Base-by-base conservation (phyloP, 2,888 invertebrate genomes). In the Drosophila testacea region DNA sequence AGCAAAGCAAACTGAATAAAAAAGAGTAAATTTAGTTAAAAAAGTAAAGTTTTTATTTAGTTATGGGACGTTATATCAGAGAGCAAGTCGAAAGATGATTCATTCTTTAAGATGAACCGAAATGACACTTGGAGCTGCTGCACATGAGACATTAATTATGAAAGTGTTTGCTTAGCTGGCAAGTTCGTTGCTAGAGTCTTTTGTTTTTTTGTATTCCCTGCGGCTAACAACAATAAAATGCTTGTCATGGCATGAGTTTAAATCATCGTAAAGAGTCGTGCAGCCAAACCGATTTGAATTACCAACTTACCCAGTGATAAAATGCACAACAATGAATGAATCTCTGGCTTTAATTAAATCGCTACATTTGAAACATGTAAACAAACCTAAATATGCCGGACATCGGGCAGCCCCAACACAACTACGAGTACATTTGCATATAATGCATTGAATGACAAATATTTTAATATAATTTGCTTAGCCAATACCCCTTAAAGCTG, bases 181-280 rank as follows among this genome's bases (percentile, higher is more conserved):
- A 77, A 84, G 82, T 87, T 89, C 72, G 89, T 69, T 64, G 82
- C 79, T 64, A 62, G 47, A 74, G 89, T 83, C 88, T 74, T 87
- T 89, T 64, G 82, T 74, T 78, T 70, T 48, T 9, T 22, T 3
- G 22, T 22, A 1, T 22, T 22, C 1, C 2, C 0, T 22, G 13
- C 30, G 6, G 4, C 5, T 10, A 34, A 9, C 22, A 22, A 13
- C n/a, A 39, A 39, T 10, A 36, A 51, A 4, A 6, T 36, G 64
- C 50, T 42, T 50, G 75, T 79, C 75, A 75, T 79, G 28, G 36
- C 38, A 41, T 39, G 10, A 34, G 39, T 42, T 54, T 48, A 48
- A 48, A 11, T 59, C 48, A 51, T 39, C 32, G 55, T 30, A 13
- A 27, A 32, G 13, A 13, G 34, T 65, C 80, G 77, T 76, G 76